A percentile compares a stretch with the other conserved stretches of the same genome.
These are phyloP conservation scores for Falco columbarius DNA, from an alignment of 2,797 vertebrate species.

Conservation along the genomic window DNA sequence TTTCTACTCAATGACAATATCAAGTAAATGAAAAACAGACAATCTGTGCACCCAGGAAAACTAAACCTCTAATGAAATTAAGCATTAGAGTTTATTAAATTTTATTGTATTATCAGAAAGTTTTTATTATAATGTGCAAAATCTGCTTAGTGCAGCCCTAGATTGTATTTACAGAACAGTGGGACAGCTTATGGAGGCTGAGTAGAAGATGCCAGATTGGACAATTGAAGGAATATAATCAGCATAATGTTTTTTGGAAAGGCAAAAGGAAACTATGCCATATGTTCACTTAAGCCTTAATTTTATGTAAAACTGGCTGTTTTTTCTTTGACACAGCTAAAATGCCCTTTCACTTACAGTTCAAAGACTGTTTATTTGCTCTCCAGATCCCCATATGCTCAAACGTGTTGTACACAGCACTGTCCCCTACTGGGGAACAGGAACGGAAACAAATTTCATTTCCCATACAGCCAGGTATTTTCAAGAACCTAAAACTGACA, in stretches of 20 bases:
- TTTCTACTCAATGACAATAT: constrained; percentile 58
- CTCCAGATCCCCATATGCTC: constrained; percentile 71
- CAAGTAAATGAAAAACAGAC: constrained; percentile 72
- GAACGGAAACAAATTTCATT: not conserved
- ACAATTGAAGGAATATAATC: constrained; percentile 87
- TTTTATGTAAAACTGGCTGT: constrained; percentile 83
- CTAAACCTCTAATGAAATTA: constrained; percentile 82
- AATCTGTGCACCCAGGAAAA: constrained; percentile 73
- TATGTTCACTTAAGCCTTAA: constrained; percentile 86
- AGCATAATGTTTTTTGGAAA: constrained; percentile 88
- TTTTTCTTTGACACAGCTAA: constrained; percentile 82
- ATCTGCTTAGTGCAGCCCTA: constrained; percentile 90
- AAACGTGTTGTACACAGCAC: constrained; percentile 47
- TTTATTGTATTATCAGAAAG: constrained; percentile 84
- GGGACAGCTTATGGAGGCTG: constrained; percentile 86
- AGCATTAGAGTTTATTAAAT: constrained; percentile 81
- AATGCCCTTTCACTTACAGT: constrained; percentile 81
- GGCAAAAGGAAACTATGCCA: constrained; percentile 85
- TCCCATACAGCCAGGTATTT: constrained; percentile 31
- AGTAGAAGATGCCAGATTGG: constrained; percentile 94
- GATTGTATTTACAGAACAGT: constrained; percentile 84
- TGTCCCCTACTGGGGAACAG: constrained; percentile 71
- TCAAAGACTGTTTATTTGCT: constrained; percentile 78
- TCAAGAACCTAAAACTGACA: not conserved
- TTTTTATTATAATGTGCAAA: constrained; percentile 84